Base-by-base conservation (phyloP, 1,140 invertebrate species). In the Achatina immaculata region DNA sequence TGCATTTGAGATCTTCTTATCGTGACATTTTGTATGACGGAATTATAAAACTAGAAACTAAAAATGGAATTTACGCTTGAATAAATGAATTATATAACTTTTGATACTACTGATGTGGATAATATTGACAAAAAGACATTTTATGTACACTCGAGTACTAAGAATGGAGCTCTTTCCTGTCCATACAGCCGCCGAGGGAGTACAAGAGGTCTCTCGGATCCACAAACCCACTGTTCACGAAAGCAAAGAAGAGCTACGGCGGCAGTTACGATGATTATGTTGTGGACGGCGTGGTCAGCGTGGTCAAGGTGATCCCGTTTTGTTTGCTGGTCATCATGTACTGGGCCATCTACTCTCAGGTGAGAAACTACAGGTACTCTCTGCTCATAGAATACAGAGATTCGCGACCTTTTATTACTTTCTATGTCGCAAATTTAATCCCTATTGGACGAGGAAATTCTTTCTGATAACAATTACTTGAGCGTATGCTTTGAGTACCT, bases 331-430 rank as follows among this genome's bases (percentile, higher is more conserved):
- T 93, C 11, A 90, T 93, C 76, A 89, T 92, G 24, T 93, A 92
- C 84, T 92, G 92, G 92, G 88, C 92, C 14, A 89, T 93, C 9
- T 92, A 92, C 83, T 91, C 92, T 58, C 92, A 93, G 90, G 91
- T 92, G 86, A 82, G 69, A n/a, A n/a, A n/a, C 34, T 31, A 40
- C 11, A 19, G 38, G 51, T 21, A 55, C 31, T 43, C 48, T 48
- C 3, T 14, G 38, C 31, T 80, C 21, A 19, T 69, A 24, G 19
- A 0, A 24, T 6, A 34, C 19, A 19, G 16, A 69, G 0, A 0
- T 1, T 24, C 34, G 16, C 4, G 3, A 36, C 34, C 34, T 19
- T 0, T 19, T 6, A 24, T n/a, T n/a, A 69, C 34, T 1, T 31
- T 6, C 19, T 1, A 19, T 19, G 21, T 0, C 66, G 0, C 34